Conservation (phyloP, 2,797 vertebrate species). For the Melanotaenia boesemani region DNA sequence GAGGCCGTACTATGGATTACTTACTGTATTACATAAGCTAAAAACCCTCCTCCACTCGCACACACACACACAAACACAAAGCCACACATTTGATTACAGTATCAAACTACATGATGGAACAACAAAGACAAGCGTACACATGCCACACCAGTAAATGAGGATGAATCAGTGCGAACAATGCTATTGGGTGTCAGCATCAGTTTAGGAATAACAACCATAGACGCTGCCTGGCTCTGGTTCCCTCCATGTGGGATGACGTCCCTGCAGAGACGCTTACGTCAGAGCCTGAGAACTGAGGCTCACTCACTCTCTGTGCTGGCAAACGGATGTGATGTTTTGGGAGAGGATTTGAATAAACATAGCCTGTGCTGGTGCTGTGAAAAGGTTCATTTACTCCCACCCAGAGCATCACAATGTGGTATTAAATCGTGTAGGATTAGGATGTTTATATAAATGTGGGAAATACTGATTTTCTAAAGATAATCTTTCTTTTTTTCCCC, state of each 20-base stretch:
- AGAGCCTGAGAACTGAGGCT: conserved; percentile 37
- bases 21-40: conserved; percentile 33
- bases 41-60: conserved; percentile 8
- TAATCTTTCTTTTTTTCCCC: conserved; percentile 2
- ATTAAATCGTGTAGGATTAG: conserved; percentile 44
- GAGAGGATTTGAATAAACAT: conserved; percentile 65
- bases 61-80: conserved; percentile 10
- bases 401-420: conserved; percentile 44
- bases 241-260: conserved; percentile 57
- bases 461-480: conserved; percentile 19
- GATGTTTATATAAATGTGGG: conserved; percentile 11
- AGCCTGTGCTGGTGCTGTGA: conserved; percentile 58
- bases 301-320: conserved; percentile 52
- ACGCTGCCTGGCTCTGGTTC: conserved; percentile 25
- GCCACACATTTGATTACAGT: conserved; percentile 31
- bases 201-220: conserved; percentile 49
- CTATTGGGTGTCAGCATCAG: conserved; percentile 38
- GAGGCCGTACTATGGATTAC: conserved; percentile 49
- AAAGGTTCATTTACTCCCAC: conserved; percentile 66
- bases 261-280: conserved; percentile 59
- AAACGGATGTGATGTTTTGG: conserved; percentile 66
- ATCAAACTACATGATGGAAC: conserved; percentile 19
- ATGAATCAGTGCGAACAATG: conserved; percentile 37
- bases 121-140: conserved; percentile 22
- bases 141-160: conserved; percentile 15